phyloP scores from a whole-genome alignment of 2,888 invertebrate genomes.

The Boloria euphrosyne region DNA sequence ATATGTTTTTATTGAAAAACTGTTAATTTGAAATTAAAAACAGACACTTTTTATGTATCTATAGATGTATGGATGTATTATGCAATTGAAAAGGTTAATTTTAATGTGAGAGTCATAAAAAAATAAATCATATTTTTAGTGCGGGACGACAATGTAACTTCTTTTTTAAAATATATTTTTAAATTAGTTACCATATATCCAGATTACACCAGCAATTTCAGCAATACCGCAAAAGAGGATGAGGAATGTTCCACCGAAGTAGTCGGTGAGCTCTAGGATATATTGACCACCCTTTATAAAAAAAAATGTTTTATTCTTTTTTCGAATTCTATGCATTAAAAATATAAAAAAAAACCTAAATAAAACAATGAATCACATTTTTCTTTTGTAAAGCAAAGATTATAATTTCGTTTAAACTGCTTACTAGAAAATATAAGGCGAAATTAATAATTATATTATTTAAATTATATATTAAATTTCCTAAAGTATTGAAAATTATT shows the following conservation, averaged over 20 bases:
- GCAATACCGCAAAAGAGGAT: slow-evolving; percentile 85
- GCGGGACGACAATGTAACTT: background rate
- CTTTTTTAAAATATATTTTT: background rate
- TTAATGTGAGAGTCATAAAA: background rate
- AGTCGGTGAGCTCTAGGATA: slow-evolving; percentile 87
- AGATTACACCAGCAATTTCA: slow-evolving; percentile 87
- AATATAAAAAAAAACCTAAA: no score
- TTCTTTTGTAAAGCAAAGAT: no score
- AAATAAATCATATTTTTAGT: background rate
- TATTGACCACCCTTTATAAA: slow-evolving; percentile 88
- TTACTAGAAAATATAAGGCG: background rate
- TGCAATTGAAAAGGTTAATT: background rate
- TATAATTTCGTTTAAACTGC: no score
- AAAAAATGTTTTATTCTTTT: background rate
- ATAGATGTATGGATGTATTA: no score
- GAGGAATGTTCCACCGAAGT: slow-evolving; percentile 90
- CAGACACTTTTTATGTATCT: no score
- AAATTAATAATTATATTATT: background rate
- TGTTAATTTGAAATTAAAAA: no score
- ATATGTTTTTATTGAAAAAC: no score
- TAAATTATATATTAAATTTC: no score
- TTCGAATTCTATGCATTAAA: background rate
- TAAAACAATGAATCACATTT: background rate
- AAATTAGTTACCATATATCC: slow-evolving; percentile 86
- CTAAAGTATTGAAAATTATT: no score